Base-by-base conservation (phyloP, 2,113 vertebrate species). In the Nannobrachium achirus region DNA sequence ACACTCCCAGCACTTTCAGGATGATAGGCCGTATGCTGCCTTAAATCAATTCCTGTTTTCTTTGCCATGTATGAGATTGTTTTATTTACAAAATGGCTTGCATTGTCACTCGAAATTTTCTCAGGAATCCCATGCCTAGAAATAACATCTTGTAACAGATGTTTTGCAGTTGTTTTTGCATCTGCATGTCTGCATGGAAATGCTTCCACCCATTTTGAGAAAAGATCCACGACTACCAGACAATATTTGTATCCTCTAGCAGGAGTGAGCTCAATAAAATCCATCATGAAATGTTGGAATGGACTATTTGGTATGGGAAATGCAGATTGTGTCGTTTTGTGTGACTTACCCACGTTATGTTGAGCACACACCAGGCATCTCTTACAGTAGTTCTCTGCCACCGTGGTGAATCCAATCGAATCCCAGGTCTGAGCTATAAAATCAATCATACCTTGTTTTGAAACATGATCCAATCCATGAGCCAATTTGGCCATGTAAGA, bases 221-320 rank as follows among this genome's bases (percentile, higher is more conserved):
- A 49, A 4, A 63, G 3, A n/a, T 49, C 61, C 25, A 48, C 42
- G 11, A 63, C 8, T 5, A 63, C 16, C 20, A 46, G 38, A 41
- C 4, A 61, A 61, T 61, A 61, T 15, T 39, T 61, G 10, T 61
- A 44, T 46, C 16, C 52, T 57, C 41, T 16, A 15, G 15, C 19
- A 10, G 1, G 3, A 39, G 53, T 15, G 16, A 46, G 14, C 19
- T 42, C 16, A 49, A 49, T 49, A 11, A 49, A 49, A 49, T 49
- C 46, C 49, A n/a, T n/a, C n/a, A n/a, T 51, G 14, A 51, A n/a
- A 51, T 16, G 49, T 16, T 51, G 49, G 15, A 51, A 51, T 16
- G 49, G 49, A 15, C 49, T 51, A n/a, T n/a, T 9, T 10, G 49
- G 49, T 6, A 51, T 51, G 2, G 49, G 49, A 51, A 51, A 51